Conservation (phyloP, 2,888 invertebrate genomes). For the Mystacides longicornis region DNA sequence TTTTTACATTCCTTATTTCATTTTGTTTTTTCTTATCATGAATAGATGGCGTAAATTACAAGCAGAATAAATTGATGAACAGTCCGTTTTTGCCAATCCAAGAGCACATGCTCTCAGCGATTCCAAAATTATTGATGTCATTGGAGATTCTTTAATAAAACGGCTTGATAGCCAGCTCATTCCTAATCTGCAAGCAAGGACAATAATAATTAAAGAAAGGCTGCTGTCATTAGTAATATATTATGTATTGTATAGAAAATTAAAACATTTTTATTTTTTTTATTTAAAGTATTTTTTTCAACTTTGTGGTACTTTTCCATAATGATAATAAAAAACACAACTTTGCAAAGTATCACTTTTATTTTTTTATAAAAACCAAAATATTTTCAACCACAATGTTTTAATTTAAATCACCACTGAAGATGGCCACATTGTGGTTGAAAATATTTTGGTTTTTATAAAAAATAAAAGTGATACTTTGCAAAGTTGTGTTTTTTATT, state of each 20-base stretch:
- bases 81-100: constrained; percentile 62
- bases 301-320: no score
- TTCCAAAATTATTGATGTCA: constrained; percentile 44
- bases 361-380: no score
- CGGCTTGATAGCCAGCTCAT: constrained; percentile 66
- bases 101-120: constrained; percentile 59
- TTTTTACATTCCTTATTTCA: no score
- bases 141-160: constrained; percentile 34
- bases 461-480: no score
- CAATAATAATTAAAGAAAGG: neutral
- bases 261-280: neutral
- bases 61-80: constrained; percentile 51
- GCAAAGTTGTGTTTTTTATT: no score
- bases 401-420: no score
- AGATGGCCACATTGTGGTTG: no score
- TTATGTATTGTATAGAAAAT: neutral
- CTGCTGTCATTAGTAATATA: neutral
- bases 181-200: constrained; percentile 53
- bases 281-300: constrained; percentile 1
- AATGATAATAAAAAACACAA: no score
- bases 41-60: constrained; percentile 40
- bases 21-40: constrained; percentile 19
- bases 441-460: no score
- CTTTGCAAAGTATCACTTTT: no score
- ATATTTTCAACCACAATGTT: no score